Percentiles rank a stretch among this genome's conserved stretches.
These are phyloP conservation scores for Tenualosa thibaudeaui DNA, from an alignment of 2,797 vertebrate species.

Conservation along the genomic window DNA sequence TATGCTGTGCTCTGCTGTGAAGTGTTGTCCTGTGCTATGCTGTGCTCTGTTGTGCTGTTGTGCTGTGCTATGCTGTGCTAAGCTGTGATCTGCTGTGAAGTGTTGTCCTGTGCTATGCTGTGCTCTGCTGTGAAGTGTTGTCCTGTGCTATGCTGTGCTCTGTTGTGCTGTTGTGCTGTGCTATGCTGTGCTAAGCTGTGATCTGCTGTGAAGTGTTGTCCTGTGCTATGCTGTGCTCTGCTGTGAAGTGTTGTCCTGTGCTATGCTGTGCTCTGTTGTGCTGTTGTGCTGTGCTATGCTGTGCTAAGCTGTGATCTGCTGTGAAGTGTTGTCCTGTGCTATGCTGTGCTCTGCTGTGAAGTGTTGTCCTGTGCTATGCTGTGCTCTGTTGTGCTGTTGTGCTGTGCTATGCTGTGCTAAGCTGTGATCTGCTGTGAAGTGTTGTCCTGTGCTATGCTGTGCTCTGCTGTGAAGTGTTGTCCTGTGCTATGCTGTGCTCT, in stretches of 20 bases:
- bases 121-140: background rate
- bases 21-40: background rate
- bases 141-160: background rate
- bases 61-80: background rate
- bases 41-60: background rate
- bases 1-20: too few relatives aligned
- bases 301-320: too few relatives aligned
- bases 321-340: too few relatives aligned
- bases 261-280: background rate
- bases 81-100: background rate
- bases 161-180: background rate
- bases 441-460: background rate
- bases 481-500: background rate
- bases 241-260: background rate
- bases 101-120: background rate
- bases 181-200: background rate
- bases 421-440: too few relatives aligned
- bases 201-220: background rate
- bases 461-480: background rate
- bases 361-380: too few relatives aligned
- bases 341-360: too few relatives aligned
- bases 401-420: too few relatives aligned
- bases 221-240: background rate
- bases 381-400: background rate
- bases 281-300: too few relatives aligned